Percentiles rank a stretch among this genome's conserved stretches.
phyloP scores from a whole-genome alignment of 2,113 vertebrate species.

The Oncorhynchus tshawytscha region DNA sequence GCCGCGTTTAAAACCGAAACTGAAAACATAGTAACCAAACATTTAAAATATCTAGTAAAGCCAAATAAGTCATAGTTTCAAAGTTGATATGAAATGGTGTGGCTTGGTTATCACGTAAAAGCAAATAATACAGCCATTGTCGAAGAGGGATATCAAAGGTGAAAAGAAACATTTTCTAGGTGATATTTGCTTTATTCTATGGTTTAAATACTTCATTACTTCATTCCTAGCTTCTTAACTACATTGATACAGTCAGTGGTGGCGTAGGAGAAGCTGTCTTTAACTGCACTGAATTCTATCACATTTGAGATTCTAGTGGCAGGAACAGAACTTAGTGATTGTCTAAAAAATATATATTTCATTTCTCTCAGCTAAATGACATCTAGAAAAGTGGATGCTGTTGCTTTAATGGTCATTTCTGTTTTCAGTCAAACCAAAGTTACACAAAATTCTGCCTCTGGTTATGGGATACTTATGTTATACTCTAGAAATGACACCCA shows the following conservation, averaged over 20 bases:
- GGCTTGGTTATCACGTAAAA: conserved; percentile 95
- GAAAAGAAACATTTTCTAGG: conserved; percentile 66
- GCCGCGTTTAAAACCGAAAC: conserved; percentile 91
- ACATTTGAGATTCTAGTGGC: conserved; percentile 44
- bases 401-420: conserved; percentile 83
- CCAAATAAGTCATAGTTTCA: conserved; percentile 98
- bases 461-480: conserved; percentile 82
- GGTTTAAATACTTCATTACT: conserved; percentile 47
- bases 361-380: conserved; percentile 59
- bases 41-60: conserved; percentile 98
- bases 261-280: conserved; percentile 21
- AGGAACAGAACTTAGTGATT: conserved; percentile 37
- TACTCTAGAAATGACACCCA: conserved; percentile 83
- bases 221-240: conserved; percentile 52
- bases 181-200: conserved; percentile 71
- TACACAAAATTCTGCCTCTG: conserved; percentile 99
- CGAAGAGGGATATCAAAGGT: conserved; percentile 83
- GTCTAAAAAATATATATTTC: conserved; percentile 25
- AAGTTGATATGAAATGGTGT: conserved; percentile 97
- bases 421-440: conserved; percentile 99
- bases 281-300: conserved; percentile 32
- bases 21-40: conserved; percentile 99
- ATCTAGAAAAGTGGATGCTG: conserved; percentile 72
- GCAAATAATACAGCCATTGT: conserved; percentile 97
- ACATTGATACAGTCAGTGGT: conserved; percentile 31